Base-by-base conservation (phyloP, 2,797 vertebrate genomes). In the Poecile montanus region DNA sequence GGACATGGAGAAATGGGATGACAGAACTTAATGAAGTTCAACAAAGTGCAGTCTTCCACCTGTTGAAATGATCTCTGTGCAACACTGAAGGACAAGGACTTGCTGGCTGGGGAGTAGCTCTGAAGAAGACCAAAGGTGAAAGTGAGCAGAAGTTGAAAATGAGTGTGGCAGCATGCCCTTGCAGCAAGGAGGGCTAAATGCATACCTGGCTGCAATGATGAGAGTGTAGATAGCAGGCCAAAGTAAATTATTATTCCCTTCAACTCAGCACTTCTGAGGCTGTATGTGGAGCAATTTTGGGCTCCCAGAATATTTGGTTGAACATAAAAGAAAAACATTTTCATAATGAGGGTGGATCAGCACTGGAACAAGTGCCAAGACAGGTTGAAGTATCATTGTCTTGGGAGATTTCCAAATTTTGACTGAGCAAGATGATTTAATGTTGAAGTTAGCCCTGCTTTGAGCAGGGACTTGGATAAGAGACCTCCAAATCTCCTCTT, bases 281-380 rank as follows among this genome's bases (percentile, higher is more conserved):
- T 81, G 62, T 78, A 75, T 76, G 51, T 84, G 60, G 57, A 90
- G 80, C 56, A 95, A 65, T 74, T 96, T 18, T 58, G 68, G 84
- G 60, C 62, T 91, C 67, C 60, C 57, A 76, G 57, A 88, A 85
- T 93, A 77, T 94, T 94, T 94, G 77, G 67, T 88, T 85, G 57
- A 32, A 85, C 53, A 88, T 82, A 84, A 82, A 78, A 90, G 74
- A 84, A 94, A 96, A 93, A 65, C 56, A 90, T 88, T 93, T 93
- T 95, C 70, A 82, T 92, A 90, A 93, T 73, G 45, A 90, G 51
- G 38, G 70, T 84, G 40, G 77, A 81, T 86, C 76, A 91, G 83
- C 83, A 81, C 51, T 73, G 40, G 85, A 93, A 81, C 42, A 73
- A 23, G 51, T 91, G 80, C 91, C 88, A 93, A 90, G 80, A 71